Evolutionary conservation across 2,797 vertebrate genomes (phyloP), one percentile per base, ranked within the genome.

Genomic region (Enteromius viviparus): DNA sequence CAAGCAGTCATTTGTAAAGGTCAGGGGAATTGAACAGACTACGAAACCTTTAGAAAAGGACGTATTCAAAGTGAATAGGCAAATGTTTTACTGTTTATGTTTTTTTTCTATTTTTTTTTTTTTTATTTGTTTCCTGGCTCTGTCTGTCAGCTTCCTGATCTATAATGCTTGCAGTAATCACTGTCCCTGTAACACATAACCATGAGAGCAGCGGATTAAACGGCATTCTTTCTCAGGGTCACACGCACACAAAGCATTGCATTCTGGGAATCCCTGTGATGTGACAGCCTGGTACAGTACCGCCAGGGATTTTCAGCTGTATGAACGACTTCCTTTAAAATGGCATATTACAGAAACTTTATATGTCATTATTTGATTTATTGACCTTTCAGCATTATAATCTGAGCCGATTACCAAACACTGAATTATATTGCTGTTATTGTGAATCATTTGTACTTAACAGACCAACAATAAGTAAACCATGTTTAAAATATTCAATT

Each of bases 181-280:
- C 15, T 79, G 32, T 65, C 26, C 23, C 32, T 74, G 55, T n/a
- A 26, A 26, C 29, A 12, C 55, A 0, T 47, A 68, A 60, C 64
- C 21, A 47, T n/a, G 26, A 68, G 8, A 23, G 51, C 49, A 87
- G 88, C 84, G 89, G 92, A 93, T 93, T 93, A 93, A 64, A 87
- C 49, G 49, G 89, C 89, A 89, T 92, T 92, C 92, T 91, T 91
- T 78, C 66, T 71, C 88, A 45, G 47, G 87, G 90, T 94, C 92
- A 92, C 92, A 91, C 91, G 91, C 75, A 90, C 92, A 89, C 79
- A 85, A 90, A 92, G 90, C 90, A 87, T 90, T 91, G 91, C 90
- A 88, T 90, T 91, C 89, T 92, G 92, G 91, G 92, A 93, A 92
- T 87, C 83, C 79, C 60, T 53, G 19, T 79, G 88, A 86, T 76